Conservation (phyloP, 2,113 vertebrate species). For the Symphodus melops region DNA sequence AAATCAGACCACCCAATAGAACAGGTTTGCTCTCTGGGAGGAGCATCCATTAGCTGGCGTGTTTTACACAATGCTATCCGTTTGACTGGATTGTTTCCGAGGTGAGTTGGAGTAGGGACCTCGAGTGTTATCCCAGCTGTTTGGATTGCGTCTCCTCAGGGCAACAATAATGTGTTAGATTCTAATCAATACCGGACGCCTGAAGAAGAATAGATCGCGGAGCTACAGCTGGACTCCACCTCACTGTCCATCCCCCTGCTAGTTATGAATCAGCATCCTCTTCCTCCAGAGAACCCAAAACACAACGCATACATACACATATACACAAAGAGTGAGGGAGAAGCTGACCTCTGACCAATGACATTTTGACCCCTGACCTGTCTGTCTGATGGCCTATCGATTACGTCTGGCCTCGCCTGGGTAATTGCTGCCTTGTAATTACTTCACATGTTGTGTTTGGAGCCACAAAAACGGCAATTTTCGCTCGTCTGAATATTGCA, state of each 20-base stretch:
- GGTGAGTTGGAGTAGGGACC: conserved; percentile 54
- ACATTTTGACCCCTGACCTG: conserved; percentile 75
- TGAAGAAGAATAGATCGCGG: conserved; percentile 62
- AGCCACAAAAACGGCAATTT: conserved; percentile 25
- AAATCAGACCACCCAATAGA: conserved; percentile 26
- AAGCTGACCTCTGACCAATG: conserved; percentile 77
- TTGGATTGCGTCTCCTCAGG: conserved; percentile 68
- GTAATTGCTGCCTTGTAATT: conserved; percentile 80
- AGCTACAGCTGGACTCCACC: conserved; percentile 68
- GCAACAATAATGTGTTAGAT: conserved; percentile 61
- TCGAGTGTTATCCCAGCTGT: conserved; percentile 71
- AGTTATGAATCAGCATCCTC: conserved; percentile 77
- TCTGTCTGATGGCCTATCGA: conserved; percentile 88
- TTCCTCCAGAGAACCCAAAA: conserved; percentile 57
- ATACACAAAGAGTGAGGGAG: conserved; percentile 51
- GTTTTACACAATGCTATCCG: conserved; percentile 22
- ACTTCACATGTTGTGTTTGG: conserved; percentile 72
- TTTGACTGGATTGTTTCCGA: conserved; percentile 31
- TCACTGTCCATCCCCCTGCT: conserved; percentile 63
- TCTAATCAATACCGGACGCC: conserved; percentile 78
- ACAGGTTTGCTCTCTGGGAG: background rate
- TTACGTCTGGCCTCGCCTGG: conserved; percentile 81
- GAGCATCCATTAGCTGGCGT: background rate
- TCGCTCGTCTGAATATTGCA: conserved; percentile 17
- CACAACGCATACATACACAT: conserved; percentile 39